Percentiles rank a stretch among this genome's conserved stretches.
phyloP scores from a whole-genome alignment of 2,888 invertebrate genomes.

The Sarcophaga rosellei region DNA sequence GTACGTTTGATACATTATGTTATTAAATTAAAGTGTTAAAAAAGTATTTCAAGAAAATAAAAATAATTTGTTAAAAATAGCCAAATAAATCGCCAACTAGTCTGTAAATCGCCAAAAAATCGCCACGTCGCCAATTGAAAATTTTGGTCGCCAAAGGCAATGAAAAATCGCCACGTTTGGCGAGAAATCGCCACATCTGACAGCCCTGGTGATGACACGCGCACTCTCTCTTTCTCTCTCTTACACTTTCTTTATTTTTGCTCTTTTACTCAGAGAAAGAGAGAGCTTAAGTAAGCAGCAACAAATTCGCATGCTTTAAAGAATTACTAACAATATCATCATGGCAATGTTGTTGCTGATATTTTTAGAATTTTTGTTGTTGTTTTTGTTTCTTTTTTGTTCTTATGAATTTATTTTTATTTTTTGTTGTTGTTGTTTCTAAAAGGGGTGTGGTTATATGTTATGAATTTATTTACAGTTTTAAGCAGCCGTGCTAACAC shows the following conservation, averaged over 20 bases:
- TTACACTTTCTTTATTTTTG: constrained; percentile 5
- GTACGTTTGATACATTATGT: no score
- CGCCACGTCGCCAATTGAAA: no score
- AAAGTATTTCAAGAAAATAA: no score
- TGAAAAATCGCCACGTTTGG: no score
- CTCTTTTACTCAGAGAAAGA: not conserved
- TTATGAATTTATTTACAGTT: not conserved
- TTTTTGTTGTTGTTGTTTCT: constrained; percentile 12
- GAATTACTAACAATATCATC: constrained; percentile 36
- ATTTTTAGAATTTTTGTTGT: not conserved
- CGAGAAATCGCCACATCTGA: no score
- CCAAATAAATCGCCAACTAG: no score
- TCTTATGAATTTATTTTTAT: not conserved
- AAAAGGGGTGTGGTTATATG: not conserved
- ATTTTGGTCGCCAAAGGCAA: no score
- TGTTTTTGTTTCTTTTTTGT: constrained; percentile 2
- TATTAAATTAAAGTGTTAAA: no score
- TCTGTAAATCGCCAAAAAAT: no score
- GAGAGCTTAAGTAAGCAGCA: not conserved
- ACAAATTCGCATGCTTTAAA: constrained; percentile 53
- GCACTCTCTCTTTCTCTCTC: constrained; percentile 3
- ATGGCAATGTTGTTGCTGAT: not conserved
- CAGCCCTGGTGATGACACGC: not conserved
- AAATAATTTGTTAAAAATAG: no score
- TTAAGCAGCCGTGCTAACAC: constrained; percentile 27